Evolutionary conservation across 2,888 invertebrate species (phyloP), one percentile per base, ranked within the genome.

Genomic region (Chromoteleia sp.): DNA sequence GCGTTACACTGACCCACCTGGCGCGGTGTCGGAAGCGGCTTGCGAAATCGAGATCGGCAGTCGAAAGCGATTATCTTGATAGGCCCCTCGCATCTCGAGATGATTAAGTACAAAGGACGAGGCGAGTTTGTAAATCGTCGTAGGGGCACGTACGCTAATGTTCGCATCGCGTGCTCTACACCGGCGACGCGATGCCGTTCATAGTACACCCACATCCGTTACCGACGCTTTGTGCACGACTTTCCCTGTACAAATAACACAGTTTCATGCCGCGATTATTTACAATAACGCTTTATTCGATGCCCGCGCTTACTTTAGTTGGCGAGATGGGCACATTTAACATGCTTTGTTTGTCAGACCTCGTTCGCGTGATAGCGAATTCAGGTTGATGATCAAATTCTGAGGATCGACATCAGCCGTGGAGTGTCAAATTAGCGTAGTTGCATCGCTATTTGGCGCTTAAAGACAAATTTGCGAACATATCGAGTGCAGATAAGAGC

Each of bases 381-480:
- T n/a, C 33, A 12, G 12, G 25, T 25, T 61, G 61, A 61, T 61
- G 30, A 48, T 61, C 33, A 29, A 59, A 59, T 30, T 29, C 17
- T 14, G 14, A 21, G 1, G 30, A 19, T 48, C 17, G 50, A 61
- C 33, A 19, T 30, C 33, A 6, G 25, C 25, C 25, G 5, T 8
- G 33, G 33, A 33, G 8, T 8, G 33, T 8, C 33, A 8, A 33
- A 6, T 25, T 25, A 6, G 3, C 25, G 3, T 6, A 25, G 25
- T 45, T 30, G 45, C 43, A 1, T 45, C 17, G 30, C 77, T 75
- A 71, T 82, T 76, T 76, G 73, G 79, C 82, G 84, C 83, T 84
- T 74, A 84, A 83, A 85, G 84, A 84, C 84, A 83, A 86, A 81
- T 86, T 84, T 80, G 84, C 36, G 84, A 87, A 87, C 86, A 88